Evolutionary conservation across 2,797 vertebrate genomes (phyloP).

Genomic region (Megaceryle alcyon): DNA sequence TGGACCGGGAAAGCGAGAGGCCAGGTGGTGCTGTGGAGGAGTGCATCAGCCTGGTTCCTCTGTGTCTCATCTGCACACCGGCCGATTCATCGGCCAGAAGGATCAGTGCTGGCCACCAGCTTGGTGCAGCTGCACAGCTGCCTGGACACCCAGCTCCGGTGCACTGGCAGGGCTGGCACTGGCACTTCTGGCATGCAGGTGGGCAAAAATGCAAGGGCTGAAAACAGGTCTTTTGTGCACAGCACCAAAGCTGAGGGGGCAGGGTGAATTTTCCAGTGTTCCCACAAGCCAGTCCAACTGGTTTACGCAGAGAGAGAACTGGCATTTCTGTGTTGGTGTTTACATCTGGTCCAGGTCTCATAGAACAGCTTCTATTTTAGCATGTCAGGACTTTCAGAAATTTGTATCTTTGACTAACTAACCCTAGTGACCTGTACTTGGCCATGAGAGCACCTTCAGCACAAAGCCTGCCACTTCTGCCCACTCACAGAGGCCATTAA

Average conservation of each 20-base stretch:
- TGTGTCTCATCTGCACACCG: background rate
- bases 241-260: background rate
- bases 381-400: background rate
- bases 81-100: background rate
- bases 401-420: background rate
- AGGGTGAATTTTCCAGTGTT: background rate
- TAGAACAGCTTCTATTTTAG: background rate
- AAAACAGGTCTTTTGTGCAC: background rate
- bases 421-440: background rate
- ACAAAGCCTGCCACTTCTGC: background rate
- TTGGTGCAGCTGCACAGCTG: background rate
- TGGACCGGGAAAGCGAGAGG: fast-evolving
- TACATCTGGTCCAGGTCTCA: background rate
- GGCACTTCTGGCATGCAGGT: fast-evolving
- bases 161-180: background rate
- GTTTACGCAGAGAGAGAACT: background rate
- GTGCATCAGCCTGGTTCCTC: background rate
- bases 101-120: fast-evolving
- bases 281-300: background rate
- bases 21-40: background rate
- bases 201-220: background rate
- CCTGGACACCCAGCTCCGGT: fast-evolving
- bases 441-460: fast-evolving
- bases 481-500: background rate
- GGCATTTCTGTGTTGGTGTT: background rate